Percentiles rank a stretch among this genome's conserved stretches.
Evolutionary conservation across 2,888 invertebrate species (phyloP).

Genomic region (Cistogaster globosa): DNA sequence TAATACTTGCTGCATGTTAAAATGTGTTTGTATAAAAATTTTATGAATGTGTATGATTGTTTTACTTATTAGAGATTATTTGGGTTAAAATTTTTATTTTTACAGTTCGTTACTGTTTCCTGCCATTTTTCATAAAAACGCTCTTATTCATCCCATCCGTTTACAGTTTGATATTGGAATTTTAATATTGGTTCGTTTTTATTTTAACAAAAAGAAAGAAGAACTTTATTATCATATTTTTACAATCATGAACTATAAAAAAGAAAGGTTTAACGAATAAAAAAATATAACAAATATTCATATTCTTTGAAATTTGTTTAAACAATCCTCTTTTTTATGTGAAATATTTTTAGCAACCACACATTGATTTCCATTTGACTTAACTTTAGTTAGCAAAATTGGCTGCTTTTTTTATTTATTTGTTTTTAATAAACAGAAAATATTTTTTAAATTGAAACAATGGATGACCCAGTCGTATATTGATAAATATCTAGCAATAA

Average conservation of each 20-base stretch:
- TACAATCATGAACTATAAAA: slow-evolving; percentile 25
- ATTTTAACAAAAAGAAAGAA: background rate
- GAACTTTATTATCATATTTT: slow-evolving; percentile 46
- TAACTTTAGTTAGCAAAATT: slow-evolving; percentile 49
- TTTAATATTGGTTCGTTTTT: slow-evolving; percentile 63
- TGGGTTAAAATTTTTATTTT: slow-evolving; percentile 60
- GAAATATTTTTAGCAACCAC: slow-evolving; percentile 53
- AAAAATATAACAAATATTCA: slow-evolving; percentile 30
- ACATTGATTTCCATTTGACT: slow-evolving; percentile 70
- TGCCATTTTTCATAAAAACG: slow-evolving; percentile 28
- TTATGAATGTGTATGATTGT: slow-evolving; percentile 48
- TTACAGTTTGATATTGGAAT: slow-evolving; percentile 61
- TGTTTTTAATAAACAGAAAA: slow-evolving; percentile 61
- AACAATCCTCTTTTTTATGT: slow-evolving; percentile 18
- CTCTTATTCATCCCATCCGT: slow-evolving; percentile 4
- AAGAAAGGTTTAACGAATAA: slow-evolving; percentile 32
- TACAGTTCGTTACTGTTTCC: slow-evolving; percentile 67
- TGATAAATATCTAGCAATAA: slow-evolving; percentile 7
- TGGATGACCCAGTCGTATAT: slow-evolving; percentile 36
- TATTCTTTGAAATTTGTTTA: slow-evolving; percentile 46
- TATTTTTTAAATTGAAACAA: slow-evolving; percentile 54
- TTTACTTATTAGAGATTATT: slow-evolving; percentile 69
- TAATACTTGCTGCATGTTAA: background rate
- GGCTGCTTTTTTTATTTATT: slow-evolving; percentile 21
- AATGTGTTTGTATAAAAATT: background rate